Base-by-base conservation (phyloP, 2,888 invertebrate species). In the Catocala fraxini region DNA sequence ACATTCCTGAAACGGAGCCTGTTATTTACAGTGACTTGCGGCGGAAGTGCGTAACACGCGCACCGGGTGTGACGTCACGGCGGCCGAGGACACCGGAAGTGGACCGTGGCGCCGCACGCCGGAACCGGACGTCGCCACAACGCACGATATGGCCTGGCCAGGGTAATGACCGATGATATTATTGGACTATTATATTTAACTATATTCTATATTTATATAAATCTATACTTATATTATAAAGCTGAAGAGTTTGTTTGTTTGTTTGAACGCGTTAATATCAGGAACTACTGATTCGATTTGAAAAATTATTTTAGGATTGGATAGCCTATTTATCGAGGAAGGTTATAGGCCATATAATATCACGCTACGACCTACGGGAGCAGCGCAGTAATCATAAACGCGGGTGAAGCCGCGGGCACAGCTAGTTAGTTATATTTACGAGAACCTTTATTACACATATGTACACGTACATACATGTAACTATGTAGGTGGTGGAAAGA, bases 11-110 rank as follows among this genome's bases (percentile, higher is more conserved):
- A 75, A 75, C 56, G 13, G 6, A 61, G 39, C 56, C 33, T 72
- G 73, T 78, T 77, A 80, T 75, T 80, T 77, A 71, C 82, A 82
- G 84, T 68, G 63, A 70, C 60, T 74, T 72, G 70, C 73, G 75
- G 77, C 90, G 92, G 92, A 92, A 89, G 87, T 88, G 88, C 91
- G 91, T 92, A 90, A 87, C 87, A 87, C 88, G 87, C 83, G 72
- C 82, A 82, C 84, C 82, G 84, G 85, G 78, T 69, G 86, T 89
- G 90, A 91, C 91, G 90, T 92, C 91, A 91, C 83, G 79, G 63
- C 62, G 79, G 75, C 82, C 79, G 76, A 78, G 86, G 89, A 88
- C 89, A 88, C 89, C 89, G 92, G 92, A 92, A 88, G 87, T 78
- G 83, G 81, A 77, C 82, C 81, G 84, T 84, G 89, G 90, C 87